Conservation (phyloP, 1,140 invertebrate species). For the Diorhabda elongata region DNA sequence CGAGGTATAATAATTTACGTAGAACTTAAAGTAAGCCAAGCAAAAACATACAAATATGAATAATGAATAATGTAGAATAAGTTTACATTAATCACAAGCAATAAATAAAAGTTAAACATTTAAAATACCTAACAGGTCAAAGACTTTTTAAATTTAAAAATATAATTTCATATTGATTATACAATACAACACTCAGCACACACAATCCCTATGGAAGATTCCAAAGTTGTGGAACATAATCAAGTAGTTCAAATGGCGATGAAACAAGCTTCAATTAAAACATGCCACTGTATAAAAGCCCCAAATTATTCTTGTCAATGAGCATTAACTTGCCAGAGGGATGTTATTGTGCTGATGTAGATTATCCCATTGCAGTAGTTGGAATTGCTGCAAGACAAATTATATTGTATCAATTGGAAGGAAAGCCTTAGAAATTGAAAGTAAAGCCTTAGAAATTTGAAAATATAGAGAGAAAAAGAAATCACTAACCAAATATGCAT, state of each 20-base stretch:
- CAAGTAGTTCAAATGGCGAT: conserved; percentile 90
- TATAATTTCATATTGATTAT: no score
- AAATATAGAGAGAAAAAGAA: conserved; percentile 57
- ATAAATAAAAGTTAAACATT: no score
- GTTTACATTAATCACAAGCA: no score
- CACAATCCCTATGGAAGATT: conserved; percentile 86
- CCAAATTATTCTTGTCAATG: conserved; percentile 91
- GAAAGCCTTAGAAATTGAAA: conserved; percentile 87
- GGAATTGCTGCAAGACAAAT: conserved; percentile 87
- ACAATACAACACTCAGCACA: conserved; percentile 43
- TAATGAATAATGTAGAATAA: neutral
- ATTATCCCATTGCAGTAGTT: conserved; percentile 97
- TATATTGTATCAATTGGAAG: conserved; percentile 93
- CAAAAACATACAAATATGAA: conserved; percentile 11
- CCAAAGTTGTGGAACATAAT: conserved; percentile 88
- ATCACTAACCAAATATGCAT: conserved; percentile 76
- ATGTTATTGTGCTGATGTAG: conserved; percentile 96
- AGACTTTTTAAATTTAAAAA: no score
- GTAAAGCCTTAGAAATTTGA: no score
- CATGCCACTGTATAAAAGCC: conserved; percentile 96
- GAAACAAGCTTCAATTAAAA: conserved; percentile 95
- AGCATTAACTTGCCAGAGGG: conserved; percentile 88
- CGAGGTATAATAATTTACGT: no score
- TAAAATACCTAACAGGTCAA: no score
- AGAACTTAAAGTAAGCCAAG: no score